Evolutionary conservation across 1,140 invertebrate genomes (phyloP), one percentile per base, ranked within the genome.

Genomic region (Papilio dardanus): DNA sequence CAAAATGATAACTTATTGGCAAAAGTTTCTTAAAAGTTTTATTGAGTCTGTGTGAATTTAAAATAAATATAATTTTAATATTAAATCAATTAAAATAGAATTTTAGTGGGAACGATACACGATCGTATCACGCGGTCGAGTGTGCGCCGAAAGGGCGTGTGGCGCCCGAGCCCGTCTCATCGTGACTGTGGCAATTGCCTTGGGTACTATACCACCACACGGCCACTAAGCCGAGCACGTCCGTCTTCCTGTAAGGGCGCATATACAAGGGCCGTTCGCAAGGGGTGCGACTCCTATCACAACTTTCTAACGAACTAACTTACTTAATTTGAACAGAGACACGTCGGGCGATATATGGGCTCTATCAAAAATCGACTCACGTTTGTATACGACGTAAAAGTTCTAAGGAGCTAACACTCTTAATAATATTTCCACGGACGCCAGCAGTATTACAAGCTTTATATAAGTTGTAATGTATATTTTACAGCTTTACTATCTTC

Each of bases 151-250:
- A 31, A 78, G 69, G 79, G 80, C 88, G 86, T 85, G 84, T 81
- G 82, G 79, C 82, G 40, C 77, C 80, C 46, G 65, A 31, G 82
- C 82, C 82, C 84, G 77, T 77, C 81, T 84, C 82, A 86, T 86
- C 74, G 84, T 88, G 81, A 90, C 87, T 88, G 86, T 68, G 35
- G 74, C 54, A 31, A n/a, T 58, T 46, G 42, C 12, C 10, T 54
- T 54, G 21, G 50, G 6, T 21, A 35, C 76, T 42, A 68, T n/a
- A 46, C 16, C 40, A 16, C n/a, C 50, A 77, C 21, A 67, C 67
- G 68, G 28, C 67, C 50, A 16, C 28, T 58, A 24, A 54, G 46
- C 71, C 31, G 42, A 73, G 31, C 46, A 33, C 71, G 24, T 46
- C 46, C 28, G 7, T 46, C 10, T 68, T 68, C 31, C 31, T 67